Percentiles rank a stretch among this genome's conserved stretches.
Evolutionary conservation across 2,888 invertebrate genomes (phyloP).

Genomic region (Agelastica alni): DNA sequence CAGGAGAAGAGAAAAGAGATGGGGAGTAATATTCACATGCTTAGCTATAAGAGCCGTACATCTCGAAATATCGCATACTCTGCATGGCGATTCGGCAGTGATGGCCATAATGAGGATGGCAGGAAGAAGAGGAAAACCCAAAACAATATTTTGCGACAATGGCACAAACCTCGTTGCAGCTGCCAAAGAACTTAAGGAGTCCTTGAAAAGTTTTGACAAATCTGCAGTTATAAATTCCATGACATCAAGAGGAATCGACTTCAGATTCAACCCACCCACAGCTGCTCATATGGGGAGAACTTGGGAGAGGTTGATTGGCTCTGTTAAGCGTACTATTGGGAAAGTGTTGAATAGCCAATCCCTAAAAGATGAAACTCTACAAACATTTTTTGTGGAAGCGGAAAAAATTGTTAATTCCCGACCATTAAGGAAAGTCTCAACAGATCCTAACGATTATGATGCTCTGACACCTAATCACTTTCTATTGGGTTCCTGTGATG

Average conservation of each 20-base stretch:
- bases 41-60: constrained; percentile 9
- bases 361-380: neutral
- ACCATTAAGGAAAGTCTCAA: neutral
- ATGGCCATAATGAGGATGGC: constrained; percentile 11
- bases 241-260: neutral
- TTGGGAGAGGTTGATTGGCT: constrained; percentile 10
- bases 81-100: constrained; percentile 10
- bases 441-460: neutral
- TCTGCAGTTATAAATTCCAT: neutral
- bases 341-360: constrained; percentile 1
- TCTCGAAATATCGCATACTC: constrained; percentile 6
- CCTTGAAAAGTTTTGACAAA: neutral
- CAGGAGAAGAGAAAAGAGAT: no score
- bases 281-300: neutral
- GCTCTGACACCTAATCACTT: neutral
- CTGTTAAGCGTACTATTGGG: neutral
- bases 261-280: neutral
- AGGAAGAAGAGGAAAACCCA: constrained; percentile 10
- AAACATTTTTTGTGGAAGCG: neutral
- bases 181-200: neutral
- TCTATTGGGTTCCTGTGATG: neutral
- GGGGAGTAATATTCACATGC: neutral
- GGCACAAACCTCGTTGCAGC: constrained; percentile 11
- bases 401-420: neutral
- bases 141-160: constrained; percentile 10